Conservation (phyloP, 2,797 vertebrate genomes). For the Mus spretus region DNA sequence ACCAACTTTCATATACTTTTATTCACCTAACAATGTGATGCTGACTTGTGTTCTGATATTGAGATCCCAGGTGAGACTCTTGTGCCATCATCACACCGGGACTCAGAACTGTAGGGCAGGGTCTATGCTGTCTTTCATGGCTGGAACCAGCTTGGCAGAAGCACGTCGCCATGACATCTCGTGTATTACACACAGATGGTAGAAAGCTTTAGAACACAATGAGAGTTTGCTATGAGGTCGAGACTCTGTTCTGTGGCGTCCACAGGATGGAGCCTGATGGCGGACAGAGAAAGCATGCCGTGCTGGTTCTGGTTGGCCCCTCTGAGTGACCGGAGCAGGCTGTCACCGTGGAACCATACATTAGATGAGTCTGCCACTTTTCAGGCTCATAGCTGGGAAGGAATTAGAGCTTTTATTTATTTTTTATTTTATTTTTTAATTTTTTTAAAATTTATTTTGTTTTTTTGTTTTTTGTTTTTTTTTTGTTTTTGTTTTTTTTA, state of each 20-base stretch:
- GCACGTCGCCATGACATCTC: neutral
- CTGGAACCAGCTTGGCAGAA: neutral
- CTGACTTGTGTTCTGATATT: neutral
- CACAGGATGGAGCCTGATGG: neutral
- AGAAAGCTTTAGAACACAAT: neutral
- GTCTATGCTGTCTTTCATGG: slow-evolving; percentile 62
- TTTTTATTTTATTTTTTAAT: too few species aligned
- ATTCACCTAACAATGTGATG: neutral
- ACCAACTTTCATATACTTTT: slow-evolving; percentile 56
- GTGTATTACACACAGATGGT: neutral
- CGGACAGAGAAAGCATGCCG: neutral
- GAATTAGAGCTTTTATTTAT: neutral
- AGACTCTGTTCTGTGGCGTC: slow-evolving; percentile 18
- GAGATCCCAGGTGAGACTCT: neutral
- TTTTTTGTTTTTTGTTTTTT: too few species aligned
- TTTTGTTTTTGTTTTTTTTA: too few species aligned
- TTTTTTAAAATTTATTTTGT: too few species aligned
- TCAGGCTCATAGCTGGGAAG: neutral
- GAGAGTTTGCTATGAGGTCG: neutral
- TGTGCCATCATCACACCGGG: neutral
- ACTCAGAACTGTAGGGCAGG: slow-evolving; percentile 41
- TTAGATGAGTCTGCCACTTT: slow-evolving; percentile 18
- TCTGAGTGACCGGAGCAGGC: neutral
- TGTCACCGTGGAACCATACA: neutral
- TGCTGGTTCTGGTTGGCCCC: neutral